Percentiles rank a stretch among this genome's conserved stretches.
These are phyloP conservation scores for Pseudococcus viburni DNA, from an alignment of 2,888 invertebrate genomes.

Conservation along the genomic window DNA sequence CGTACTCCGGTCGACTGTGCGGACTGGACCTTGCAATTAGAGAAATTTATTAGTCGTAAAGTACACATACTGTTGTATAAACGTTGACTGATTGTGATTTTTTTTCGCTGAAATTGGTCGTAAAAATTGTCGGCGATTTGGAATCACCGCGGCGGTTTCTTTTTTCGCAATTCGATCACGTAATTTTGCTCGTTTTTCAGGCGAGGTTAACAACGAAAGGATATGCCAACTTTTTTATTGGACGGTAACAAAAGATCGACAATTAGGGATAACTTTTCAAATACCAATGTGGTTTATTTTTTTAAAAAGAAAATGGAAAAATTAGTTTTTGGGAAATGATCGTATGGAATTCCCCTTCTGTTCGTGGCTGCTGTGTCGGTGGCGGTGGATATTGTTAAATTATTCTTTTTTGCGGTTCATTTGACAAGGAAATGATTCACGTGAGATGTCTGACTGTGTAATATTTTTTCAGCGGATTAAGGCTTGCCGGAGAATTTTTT, in stretches of 20 bases:
- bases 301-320: not conserved
- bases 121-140: constrained; percentile 4
- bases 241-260: not conserved
- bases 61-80: not conserved
- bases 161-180: constrained; percentile 3
- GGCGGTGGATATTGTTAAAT: not conserved
- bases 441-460: not conserved
- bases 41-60: constrained; percentile 44
- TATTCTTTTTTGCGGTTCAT: not conserved
- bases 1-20: not conserved
- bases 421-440: not conserved
- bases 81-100: constrained; percentile 19
- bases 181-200: not conserved
- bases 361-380: not conserved
- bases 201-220: not conserved
- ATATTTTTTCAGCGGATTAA: not conserved
- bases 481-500: not conserved
- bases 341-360: not conserved
- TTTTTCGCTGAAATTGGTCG: constrained; percentile 4
- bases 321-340: not conserved
- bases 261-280: not conserved
- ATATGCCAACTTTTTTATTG: not conserved
- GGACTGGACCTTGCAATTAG: constrained; percentile 31
- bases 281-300: not conserved
- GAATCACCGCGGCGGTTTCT: not conserved